Percentiles rank a stretch among this genome's conserved stretches.
phyloP scores from a whole-genome alignment of 2,113 vertebrate species.

The Sylvietta virens region DNA sequence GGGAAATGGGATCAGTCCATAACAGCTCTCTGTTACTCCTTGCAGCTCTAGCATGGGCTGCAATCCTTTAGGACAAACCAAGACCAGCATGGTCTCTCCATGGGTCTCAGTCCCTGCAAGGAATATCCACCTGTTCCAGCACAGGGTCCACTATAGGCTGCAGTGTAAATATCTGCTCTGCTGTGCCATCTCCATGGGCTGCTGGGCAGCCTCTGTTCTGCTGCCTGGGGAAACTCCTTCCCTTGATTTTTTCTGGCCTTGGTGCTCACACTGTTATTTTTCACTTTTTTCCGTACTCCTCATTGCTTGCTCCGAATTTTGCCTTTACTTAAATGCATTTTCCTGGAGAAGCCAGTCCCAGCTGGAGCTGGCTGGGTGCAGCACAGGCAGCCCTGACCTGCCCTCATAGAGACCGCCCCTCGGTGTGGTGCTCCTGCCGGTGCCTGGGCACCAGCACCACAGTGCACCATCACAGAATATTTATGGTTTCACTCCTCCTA shows the following conservation, averaged over 20 bases:
- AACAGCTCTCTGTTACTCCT: not conserved
- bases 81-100: not conserved
- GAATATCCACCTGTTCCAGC: not conserved
- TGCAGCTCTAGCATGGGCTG: not conserved
- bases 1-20: not conserved
- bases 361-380: not conserved
- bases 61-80: not conserved
- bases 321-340: not conserved
- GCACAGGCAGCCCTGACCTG: not conserved
- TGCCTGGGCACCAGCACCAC: not conserved
- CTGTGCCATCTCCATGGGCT: fast-evolving
- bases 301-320: not conserved
- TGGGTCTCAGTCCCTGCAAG: not conserved
- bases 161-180: not conserved
- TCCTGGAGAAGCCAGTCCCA: fast-evolving
- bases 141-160: not conserved
- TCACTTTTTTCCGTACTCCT: not conserved
- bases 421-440: not conserved
- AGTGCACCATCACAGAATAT: fast-evolving
- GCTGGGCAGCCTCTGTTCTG: not conserved
- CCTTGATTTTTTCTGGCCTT: not conserved
- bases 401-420: too few species aligned
- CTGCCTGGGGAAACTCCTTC: not conserved
- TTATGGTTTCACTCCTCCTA: not conserved
- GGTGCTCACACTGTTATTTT: not conserved